These are phyloP conservation scores for Argyra leucocephala DNA, from an alignment of 2,888 invertebrate species.

Conservation along the genomic window DNA sequence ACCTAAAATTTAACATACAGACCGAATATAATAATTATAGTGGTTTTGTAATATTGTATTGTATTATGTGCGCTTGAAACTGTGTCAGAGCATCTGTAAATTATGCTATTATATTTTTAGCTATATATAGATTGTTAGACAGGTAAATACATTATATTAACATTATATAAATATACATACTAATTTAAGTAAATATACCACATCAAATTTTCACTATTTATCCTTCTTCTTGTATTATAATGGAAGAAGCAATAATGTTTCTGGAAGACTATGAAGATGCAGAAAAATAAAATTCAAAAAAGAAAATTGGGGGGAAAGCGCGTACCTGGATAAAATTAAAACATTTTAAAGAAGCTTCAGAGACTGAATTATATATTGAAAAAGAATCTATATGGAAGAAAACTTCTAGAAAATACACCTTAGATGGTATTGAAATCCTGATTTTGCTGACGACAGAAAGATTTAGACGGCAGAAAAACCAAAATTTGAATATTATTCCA, in stretches of 20 bases:
- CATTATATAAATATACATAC: not conserved
- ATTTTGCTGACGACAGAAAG: not conserved
- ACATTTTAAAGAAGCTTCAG: no score
- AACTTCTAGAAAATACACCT: no score
- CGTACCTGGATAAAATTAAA: no score
- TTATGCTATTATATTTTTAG: no score
- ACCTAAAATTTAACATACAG: no score
- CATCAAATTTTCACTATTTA: constrained; percentile 5
- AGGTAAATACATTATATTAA: constrained; percentile 1
- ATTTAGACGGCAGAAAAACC: not conserved
- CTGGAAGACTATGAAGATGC: not conserved
- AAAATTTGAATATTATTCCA: not conserved
- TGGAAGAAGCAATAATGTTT: not conserved
- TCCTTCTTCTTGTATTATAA: constrained; percentile 8
- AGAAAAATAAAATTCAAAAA: constrained; percentile 2
- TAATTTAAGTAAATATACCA: not conserved
- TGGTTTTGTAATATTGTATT: no score
- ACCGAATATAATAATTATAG: no score
- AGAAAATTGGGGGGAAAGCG: no score
- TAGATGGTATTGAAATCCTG: not conserved
- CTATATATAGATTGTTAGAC: not conserved
- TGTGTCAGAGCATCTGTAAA: no score
- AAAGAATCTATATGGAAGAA: no score
- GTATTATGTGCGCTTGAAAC: no score
- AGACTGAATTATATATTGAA: no score